Percentiles rank a stretch among this genome's conserved stretches.
phyloP scores from a whole-genome alignment of 2,888 invertebrate species.

The Agriotes lineatus region DNA sequence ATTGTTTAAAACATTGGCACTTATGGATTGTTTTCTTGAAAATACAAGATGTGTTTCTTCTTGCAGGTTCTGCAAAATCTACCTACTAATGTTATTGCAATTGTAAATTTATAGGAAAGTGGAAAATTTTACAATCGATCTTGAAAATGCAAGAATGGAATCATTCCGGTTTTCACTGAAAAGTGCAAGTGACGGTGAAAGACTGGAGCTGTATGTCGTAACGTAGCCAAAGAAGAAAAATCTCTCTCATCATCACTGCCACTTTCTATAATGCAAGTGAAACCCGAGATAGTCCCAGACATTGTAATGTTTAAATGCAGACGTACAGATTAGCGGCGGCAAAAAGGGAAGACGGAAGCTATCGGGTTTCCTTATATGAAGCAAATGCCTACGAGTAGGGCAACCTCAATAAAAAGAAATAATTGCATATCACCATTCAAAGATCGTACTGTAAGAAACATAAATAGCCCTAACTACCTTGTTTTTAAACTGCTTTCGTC shows the following conservation, averaged over 20 bases:
- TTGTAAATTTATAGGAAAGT: too few species aligned
- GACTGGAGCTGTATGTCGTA: background rate
- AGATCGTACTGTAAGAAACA: too few species aligned
- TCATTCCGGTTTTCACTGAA: too few species aligned
- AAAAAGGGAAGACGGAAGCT: slow-evolving; percentile 30
- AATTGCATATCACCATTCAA: background rate
- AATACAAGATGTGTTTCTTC: too few species aligned
- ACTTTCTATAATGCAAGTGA: slow-evolving; percentile 22
- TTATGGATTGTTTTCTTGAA: background rate
- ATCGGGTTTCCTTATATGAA: slow-evolving; percentile 10
- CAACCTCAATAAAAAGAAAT: background rate
- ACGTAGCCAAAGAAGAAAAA: slow-evolving; percentile 5
- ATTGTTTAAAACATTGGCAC: background rate
- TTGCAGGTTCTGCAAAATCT: too few species aligned
- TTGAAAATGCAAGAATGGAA: too few species aligned
- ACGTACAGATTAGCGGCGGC: background rate
- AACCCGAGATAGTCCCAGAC: slow-evolving; percentile 1
- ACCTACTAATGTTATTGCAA: too few species aligned
- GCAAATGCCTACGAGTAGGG: background rate
- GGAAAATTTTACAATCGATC: too few species aligned
- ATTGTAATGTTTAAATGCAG: background rate
- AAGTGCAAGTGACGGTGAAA: slow-evolving; percentile 17
- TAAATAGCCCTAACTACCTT: too few species aligned
- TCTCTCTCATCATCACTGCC: slow-evolving; percentile 21
- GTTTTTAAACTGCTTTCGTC: too few species aligned